Percentiles rank a stretch among this genome's conserved stretches.
These are phyloP conservation scores for Sminthurides bifidus DNA, from an alignment of 1,140 invertebrate species.

Conservation along the genomic window DNA sequence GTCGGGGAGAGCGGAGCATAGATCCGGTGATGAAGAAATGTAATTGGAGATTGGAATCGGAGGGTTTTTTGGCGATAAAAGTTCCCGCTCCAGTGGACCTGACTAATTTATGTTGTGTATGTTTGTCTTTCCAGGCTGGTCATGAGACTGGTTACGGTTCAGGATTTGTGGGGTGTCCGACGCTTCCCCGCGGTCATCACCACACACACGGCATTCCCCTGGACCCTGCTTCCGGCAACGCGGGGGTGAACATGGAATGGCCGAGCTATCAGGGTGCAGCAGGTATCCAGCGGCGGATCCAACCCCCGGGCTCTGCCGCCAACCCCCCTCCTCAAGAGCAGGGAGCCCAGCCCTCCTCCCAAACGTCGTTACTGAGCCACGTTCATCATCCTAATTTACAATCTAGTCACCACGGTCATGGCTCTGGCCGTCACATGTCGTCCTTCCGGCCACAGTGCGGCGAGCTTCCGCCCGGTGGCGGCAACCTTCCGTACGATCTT, in stretches of 20 bases:
- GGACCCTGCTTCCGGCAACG: slow-evolving; percentile 5
- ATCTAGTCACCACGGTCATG: slow-evolving; percentile 8
- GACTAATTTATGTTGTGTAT: slow-evolving; percentile 4
- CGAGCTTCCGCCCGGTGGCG: slow-evolving; percentile 7
- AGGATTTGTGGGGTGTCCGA: slow-evolving; percentile 25
- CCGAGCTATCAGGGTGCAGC: slow-evolving; percentile 27
- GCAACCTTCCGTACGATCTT: slow-evolving; percentile 18
- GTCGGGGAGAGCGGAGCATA: too few relatives aligned
- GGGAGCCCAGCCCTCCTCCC: background rate
- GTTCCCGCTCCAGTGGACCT: too few relatives aligned
- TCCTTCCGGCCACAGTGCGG: slow-evolving; percentile 15
- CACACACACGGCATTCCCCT: slow-evolving; percentile 4
- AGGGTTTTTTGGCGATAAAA: too few relatives aligned
- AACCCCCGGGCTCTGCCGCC: background rate
- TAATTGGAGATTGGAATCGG: too few relatives aligned
- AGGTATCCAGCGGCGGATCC: slow-evolving; percentile 10
- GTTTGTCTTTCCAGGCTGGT: slow-evolving; percentile 9
- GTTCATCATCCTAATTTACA: slow-evolving; percentile 4
- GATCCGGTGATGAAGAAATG: too few relatives aligned
- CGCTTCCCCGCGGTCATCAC: slow-evolving; percentile 24
- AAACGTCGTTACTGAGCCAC: slow-evolving; percentile 4
- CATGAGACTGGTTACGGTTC: slow-evolving; percentile 23
- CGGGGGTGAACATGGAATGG: slow-evolving; percentile 25
- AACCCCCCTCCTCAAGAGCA: slow-evolving; percentile 2
- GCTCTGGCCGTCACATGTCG: slow-evolving; percentile 9